phyloP scores from a whole-genome alignment of 2,888 invertebrate genomes.

The Himalopsyche anomala region DNA sequence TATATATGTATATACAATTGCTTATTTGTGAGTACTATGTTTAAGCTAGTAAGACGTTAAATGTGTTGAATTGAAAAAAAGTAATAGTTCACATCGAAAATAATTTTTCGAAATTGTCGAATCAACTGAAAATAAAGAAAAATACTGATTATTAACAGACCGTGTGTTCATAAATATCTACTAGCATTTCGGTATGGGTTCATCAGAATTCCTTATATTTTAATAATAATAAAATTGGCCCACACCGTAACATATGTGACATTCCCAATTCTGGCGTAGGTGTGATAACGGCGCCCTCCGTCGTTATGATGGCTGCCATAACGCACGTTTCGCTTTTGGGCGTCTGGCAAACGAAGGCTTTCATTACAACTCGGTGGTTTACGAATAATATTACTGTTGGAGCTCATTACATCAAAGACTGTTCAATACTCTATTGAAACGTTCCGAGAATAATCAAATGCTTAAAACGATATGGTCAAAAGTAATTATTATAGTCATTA shows the following conservation, averaged over 20 bases:
- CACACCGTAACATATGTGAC: conserved; percentile 13
- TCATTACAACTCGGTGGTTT: conserved; percentile 22
- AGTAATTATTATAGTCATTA: no score
- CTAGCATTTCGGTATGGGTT: not conserved
- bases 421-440: no score
- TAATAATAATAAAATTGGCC: conserved; percentile 30
- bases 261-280: conserved; percentile 41
- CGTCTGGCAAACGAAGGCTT: conserved; percentile 24
- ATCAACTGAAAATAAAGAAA: no score
- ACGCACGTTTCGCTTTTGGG: conserved; percentile 30
- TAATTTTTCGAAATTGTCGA: no score
- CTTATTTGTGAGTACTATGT: no score
- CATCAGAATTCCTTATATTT: not conserved
- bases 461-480: no score
- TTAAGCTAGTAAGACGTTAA: no score
- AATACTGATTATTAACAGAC: not conserved
- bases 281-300: conserved; percentile 8
- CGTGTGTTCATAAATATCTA: not conserved
- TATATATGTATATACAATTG: no score
- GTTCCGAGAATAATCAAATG: not conserved
- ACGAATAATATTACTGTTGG: not conserved
- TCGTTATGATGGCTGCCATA: conserved; percentile 44
- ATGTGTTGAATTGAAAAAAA: no score
- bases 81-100: no score
- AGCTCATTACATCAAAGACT: conserved; percentile 30